phyloP scores from a whole-genome alignment of 35 echinoderm and acorn worm genomes.

The Chiridota heheva region DNA sequence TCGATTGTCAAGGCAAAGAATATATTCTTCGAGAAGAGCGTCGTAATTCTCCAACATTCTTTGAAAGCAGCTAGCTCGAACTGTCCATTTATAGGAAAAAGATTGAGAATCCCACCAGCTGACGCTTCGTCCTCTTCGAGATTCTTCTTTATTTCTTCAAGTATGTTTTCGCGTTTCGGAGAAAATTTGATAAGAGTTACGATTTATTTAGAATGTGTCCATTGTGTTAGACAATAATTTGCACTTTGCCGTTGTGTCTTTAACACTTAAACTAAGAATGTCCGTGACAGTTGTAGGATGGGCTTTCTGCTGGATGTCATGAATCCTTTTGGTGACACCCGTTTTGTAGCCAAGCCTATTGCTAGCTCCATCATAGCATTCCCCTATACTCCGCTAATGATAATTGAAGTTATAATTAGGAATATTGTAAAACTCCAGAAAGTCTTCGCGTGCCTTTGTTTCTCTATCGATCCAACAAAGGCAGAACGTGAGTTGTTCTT shows the following conservation, averaged over 20 bases:
- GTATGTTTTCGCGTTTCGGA: conserved; percentile 13
- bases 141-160: conserved; percentile 22
- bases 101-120: too few relatives aligned
- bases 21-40: neutral
- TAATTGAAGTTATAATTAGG: neutral
- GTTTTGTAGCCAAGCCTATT: too few relatives aligned
- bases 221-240: too few relatives aligned
- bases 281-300: too few relatives aligned
- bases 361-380: neutral
- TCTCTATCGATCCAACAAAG: neutral
- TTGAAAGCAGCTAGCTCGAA: neutral
- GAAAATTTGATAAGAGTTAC: conserved; percentile 13
- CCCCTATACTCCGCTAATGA: neutral
- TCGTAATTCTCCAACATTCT: neutral
- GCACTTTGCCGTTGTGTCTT: too few relatives aligned
- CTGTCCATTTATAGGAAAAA: neutral
- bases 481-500: neutral
- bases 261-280: too few relatives aligned
- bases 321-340: too few relatives aligned
- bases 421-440: neutral
- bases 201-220: too few relatives aligned
- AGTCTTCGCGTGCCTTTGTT: neutral
- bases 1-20: neutral
- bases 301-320: too few relatives aligned
- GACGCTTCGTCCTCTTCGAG: neutral